Evolutionary conservation across 2,113 vertebrate species (phyloP).

Genomic region (Typhlomys cinereus): DNA sequence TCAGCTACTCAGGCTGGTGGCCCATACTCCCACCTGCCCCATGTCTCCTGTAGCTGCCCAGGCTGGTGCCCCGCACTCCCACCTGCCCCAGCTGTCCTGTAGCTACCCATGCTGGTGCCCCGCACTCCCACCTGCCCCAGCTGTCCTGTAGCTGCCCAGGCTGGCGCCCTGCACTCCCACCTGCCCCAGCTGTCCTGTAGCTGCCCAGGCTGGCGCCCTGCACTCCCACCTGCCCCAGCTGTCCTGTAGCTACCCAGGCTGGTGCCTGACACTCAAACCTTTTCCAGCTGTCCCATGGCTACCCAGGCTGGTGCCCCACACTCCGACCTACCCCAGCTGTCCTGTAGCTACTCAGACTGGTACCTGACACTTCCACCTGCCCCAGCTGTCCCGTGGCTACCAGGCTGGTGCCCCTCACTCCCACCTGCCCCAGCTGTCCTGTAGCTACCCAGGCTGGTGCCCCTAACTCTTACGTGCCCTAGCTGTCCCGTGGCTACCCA

Average conservation of each 20-base stretch:
- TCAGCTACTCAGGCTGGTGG: too few species aligned
- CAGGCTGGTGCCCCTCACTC: background rate
- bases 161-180: background rate
- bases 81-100: background rate
- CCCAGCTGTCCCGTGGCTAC: background rate
- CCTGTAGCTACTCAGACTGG: background rate
- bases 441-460: background rate
- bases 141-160: background rate
- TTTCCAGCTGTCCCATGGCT: background rate
- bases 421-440: background rate
- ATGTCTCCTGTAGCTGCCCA: background rate
- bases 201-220: too few species aligned
- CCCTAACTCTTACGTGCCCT: too few species aligned
- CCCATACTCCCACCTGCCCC: fast-evolving
- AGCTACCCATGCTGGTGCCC: background rate
- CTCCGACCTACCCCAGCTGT: background rate
- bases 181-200: too few species aligned
- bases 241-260: too few species aligned
- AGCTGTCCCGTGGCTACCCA: too few species aligned
- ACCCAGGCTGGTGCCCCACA: background rate
- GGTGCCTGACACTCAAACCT: background rate
- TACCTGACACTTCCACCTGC: fast-evolving
- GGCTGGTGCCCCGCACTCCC: background rate
- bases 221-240: background rate
- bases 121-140: background rate